Evolutionary conservation across 2,113 vertebrate genomes (phyloP).

Genomic region (Zeus faber): DNA sequence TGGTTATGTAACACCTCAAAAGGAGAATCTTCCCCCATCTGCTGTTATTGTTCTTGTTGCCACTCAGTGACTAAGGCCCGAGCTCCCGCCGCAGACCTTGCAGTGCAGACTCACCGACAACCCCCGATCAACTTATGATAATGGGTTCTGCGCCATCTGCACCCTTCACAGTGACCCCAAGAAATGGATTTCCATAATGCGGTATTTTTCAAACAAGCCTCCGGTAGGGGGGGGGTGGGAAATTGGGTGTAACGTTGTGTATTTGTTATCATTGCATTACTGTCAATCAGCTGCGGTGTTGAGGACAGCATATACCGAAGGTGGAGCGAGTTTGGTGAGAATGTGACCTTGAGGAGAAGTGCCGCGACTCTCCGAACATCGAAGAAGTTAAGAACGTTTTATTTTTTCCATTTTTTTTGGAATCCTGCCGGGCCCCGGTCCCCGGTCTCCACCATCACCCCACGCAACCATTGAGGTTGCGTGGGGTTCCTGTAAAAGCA

Average conservation of each 20-base stretch:
- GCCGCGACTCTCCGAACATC: too few relatives aligned
- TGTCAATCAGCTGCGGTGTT: neutral
- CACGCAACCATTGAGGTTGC: too few relatives aligned
- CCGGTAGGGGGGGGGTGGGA: too few relatives aligned
- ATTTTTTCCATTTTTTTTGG: too few relatives aligned
- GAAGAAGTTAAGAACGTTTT: too few relatives aligned
- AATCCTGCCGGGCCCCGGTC: too few relatives aligned
- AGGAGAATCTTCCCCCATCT: conserved; percentile 48
- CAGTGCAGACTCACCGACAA: conserved; percentile 12
- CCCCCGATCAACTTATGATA: conserved; percentile 37
- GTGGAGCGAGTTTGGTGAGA: neutral
- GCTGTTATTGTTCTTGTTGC: conserved; percentile 25
- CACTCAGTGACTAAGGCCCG: conserved; percentile 23
- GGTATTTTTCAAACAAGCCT: conserved; percentile 37
- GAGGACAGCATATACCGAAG: conserved; percentile 13
- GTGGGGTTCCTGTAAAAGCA: too few relatives aligned
- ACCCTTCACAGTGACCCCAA: conserved; percentile 40
- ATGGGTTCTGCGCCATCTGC: conserved; percentile 58
- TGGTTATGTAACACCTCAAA: too few relatives aligned
- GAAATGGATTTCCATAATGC: conserved; percentile 23
- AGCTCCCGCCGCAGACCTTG: conserved; percentile 12
- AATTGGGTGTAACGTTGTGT: neutral
- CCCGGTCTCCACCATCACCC: too few relatives aligned
- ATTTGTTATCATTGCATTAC: conserved; percentile 14
- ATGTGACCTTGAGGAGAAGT: too few relatives aligned